These are phyloP conservation scores for Troides aeacus DNA, from an alignment of 2,888 invertebrate species.

Conservation along the genomic window DNA sequence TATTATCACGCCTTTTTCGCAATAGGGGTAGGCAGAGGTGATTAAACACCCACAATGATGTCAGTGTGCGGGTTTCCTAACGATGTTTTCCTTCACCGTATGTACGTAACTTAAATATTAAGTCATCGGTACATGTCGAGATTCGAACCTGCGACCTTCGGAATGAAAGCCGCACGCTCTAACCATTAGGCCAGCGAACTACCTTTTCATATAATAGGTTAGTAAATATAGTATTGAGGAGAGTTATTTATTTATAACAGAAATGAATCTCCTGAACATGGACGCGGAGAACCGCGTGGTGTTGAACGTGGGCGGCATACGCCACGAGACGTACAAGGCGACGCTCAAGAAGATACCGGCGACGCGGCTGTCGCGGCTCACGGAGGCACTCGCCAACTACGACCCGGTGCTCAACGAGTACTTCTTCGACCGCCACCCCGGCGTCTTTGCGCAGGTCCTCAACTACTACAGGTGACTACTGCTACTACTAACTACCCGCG, in stretches of 20 bases:
- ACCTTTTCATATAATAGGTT: too few relatives aligned
- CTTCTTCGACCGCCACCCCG: constrained; percentile 96
- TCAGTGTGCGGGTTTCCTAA: too few relatives aligned
- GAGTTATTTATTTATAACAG: constrained; percentile 40
- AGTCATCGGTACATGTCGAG: too few relatives aligned
- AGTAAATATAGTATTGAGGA: too few relatives aligned
- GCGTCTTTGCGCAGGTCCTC: constrained; percentile 96
- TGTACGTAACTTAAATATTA: too few relatives aligned
- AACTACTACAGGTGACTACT: constrained; percentile 92
- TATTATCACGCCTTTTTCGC: too few relatives aligned
- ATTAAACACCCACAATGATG: too few relatives aligned
- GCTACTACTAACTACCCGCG: constrained; percentile 31
- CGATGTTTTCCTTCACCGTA: too few relatives aligned
- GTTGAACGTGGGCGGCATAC: constrained; percentile 98
- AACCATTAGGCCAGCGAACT: too few relatives aligned
- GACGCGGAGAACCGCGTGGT: constrained; percentile 99
- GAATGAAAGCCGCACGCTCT: too few relatives aligned
- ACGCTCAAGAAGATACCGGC: constrained; percentile 98
- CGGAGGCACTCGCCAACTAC: constrained; percentile 98
- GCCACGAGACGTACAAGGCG: constrained; percentile 97
- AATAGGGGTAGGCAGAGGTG: too few relatives aligned
- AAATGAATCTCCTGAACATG: constrained; percentile 95
- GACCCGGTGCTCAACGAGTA: constrained; percentile 99
- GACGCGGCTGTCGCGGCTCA: constrained; percentile 94
- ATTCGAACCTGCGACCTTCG: too few relatives aligned